Percentiles rank a stretch among this genome's conserved stretches.
These are phyloP conservation scores for Episyrphus balteatus DNA, from an alignment of 1,140 invertebrate genomes.

Conservation along the genomic window DNA sequence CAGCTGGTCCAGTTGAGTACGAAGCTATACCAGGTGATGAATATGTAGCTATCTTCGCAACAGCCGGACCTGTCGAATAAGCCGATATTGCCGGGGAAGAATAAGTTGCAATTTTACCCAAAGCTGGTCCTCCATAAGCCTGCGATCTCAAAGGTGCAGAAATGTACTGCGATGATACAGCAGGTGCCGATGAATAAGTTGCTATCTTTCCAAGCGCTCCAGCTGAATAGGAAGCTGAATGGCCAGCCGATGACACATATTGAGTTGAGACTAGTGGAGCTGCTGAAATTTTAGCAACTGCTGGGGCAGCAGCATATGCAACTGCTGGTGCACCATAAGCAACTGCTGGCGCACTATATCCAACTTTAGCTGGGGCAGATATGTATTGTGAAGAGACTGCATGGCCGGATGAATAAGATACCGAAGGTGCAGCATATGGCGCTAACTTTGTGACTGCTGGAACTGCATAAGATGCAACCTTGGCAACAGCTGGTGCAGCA, in stretches of 20 bases:
- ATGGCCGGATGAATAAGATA: slow-evolving; percentile 9
- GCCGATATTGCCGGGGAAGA: slow-evolving; percentile 10
- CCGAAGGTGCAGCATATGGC: slow-evolving; percentile 10
- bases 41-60: slow-evolving; percentile 15
- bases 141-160: too few relatives aligned
- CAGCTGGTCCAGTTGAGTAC: neutral
- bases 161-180: neutral
- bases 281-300: slow-evolving; percentile 1
- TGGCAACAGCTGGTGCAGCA: slow-evolving; percentile 14
- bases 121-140: too few relatives aligned
- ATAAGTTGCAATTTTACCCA: slow-evolving; percentile 3
- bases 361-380: slow-evolving; percentile 18
- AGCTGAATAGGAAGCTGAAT: neutral
- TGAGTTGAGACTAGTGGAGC: slow-evolving; percentile 5
- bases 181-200: neutral
- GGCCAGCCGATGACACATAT: slow-evolving; percentile 7
- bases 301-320: neutral
- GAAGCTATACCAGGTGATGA: neutral
- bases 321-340: slow-evolving; percentile 5
- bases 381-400: slow-evolving; percentile 26
- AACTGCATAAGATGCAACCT: slow-evolving; percentile 9
- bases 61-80: slow-evolving; percentile 10
- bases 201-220: neutral
- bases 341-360: neutral
- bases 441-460: slow-evolving; percentile 13